Evolutionary conservation across 2,888 invertebrate species (phyloP).

Genomic region (Aleiodes testaceus): DNA sequence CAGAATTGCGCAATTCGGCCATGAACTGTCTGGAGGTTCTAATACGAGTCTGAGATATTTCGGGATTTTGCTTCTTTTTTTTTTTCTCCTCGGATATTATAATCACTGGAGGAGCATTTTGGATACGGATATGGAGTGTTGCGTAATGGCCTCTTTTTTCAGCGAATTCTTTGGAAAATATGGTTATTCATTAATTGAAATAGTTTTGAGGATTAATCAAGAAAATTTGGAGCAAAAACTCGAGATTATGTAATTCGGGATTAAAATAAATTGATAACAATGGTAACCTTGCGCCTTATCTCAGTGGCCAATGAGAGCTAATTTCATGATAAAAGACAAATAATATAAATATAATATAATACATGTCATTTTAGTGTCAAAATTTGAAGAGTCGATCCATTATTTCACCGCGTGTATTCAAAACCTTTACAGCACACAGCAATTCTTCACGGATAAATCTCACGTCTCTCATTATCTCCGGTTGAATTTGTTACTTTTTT

Average conservation of each 20-base stretch:
- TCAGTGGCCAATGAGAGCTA: not conserved
- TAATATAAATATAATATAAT: not conserved
- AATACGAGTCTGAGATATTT: constrained; percentile 27
- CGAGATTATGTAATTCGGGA: constrained; percentile 9
- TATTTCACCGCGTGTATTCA: constrained; percentile 19
- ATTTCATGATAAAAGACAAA: not conserved
- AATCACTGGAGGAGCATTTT: too few relatives aligned
- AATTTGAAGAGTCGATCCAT: constrained; percentile 18
- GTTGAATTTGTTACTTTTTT: not conserved
- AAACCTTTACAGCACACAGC: not conserved
- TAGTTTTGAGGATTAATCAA: not conserved
- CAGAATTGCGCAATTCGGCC: constrained; percentile 39
- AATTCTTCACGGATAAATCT: not conserved
- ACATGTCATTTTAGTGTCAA: constrained; percentile 3
- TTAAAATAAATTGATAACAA: constrained; percentile 12
- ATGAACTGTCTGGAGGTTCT: constrained; percentile 43
- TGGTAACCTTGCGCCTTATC: constrained; percentile 24
- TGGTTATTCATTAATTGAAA: too few relatives aligned
- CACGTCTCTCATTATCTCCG: constrained; percentile 7
- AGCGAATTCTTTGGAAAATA: too few relatives aligned
- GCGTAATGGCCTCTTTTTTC: too few relatives aligned
- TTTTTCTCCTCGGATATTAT: too few relatives aligned
- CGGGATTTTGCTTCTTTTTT: not conserved
- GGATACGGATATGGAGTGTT: too few relatives aligned
- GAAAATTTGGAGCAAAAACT: constrained; percentile 2